Conservation (phyloP, 2,888 invertebrate genomes). For the Nephrotoma guestfalica region DNA sequence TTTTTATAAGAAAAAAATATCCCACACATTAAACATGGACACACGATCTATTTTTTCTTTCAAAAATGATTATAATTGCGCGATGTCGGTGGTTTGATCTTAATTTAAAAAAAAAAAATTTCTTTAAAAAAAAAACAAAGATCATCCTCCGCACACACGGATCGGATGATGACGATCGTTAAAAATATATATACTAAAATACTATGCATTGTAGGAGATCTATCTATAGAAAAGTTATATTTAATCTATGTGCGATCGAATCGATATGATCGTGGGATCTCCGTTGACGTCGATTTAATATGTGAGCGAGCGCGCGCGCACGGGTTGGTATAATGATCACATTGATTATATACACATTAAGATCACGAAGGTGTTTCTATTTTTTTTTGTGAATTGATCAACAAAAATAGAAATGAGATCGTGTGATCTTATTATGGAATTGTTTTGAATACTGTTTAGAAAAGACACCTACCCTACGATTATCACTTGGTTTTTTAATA, state of each 20-base stretch:
- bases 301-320: background rate
- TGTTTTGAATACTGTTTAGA: background rate
- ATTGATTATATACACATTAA: background rate
- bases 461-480: conserved; percentile 4
- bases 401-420: background rate
- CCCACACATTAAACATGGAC: background rate
- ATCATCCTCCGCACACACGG: background rate
- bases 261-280: background rate
- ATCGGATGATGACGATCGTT: background rate
- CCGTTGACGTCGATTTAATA: background rate
- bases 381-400: background rate
- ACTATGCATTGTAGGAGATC: background rate
- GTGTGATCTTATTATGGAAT: background rate
- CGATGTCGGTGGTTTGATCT: background rate
- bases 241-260: background rate
- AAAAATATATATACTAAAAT: background rate
- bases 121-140: background rate
- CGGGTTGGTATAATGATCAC: background rate
- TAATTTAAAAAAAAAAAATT: background rate
- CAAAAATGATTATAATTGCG: background rate
- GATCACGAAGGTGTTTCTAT: background rate
- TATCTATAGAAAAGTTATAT: background rate
- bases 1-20: background rate
- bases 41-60: background rate
- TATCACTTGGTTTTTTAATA: conserved; percentile 5